phyloP scores from a whole-genome alignment of 2,113 vertebrate species.

The Pheucticus melanocephalus region DNA sequence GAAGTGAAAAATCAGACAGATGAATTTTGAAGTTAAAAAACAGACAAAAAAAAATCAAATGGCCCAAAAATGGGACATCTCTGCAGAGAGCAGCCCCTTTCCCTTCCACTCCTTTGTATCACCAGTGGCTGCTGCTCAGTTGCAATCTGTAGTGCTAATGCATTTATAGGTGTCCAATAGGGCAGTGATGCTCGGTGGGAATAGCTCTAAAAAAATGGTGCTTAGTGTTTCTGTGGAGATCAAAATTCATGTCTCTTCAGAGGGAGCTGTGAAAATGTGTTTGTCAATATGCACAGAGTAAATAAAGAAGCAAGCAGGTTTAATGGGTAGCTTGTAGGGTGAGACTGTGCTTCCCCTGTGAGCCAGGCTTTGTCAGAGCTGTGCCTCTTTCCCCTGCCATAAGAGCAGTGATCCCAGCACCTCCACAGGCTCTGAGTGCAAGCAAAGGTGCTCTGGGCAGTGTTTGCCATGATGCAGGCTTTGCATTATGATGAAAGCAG shows the following conservation, averaged over 20 bases:
- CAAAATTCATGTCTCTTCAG: not conserved
- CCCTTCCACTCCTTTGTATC: rapidly evolving
- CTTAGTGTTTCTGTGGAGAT: not conserved
- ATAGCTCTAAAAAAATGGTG: not conserved
- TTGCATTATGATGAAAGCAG: too few relatives aligned
- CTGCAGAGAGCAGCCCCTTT: not conserved
- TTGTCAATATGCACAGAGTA: not conserved
- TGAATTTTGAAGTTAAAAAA: not conserved
- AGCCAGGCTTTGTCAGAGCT: not conserved
- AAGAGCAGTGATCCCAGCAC: not conserved
- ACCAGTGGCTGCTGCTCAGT: not conserved
- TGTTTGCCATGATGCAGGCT: not conserved
- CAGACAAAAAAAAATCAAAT: not conserved
- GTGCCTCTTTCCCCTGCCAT: not conserved
- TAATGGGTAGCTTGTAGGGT: not conserved
- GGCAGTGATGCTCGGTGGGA: not conserved
- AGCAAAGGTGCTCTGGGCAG: not conserved
- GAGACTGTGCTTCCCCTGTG: not conserved
- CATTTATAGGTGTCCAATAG: not conserved
- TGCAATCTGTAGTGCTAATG: not conserved
- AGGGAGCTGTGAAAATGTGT: not conserved
- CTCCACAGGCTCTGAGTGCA: not conserved
- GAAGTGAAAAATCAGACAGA: not conserved
- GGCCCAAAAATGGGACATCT: not conserved
- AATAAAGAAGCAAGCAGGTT: not conserved